A percentile compares a stretch with the other conserved stretches of the same genome.
Conservation (phyloP, 2,888 invertebrate genomes). For the Standfussiana lucernea region DNA sequence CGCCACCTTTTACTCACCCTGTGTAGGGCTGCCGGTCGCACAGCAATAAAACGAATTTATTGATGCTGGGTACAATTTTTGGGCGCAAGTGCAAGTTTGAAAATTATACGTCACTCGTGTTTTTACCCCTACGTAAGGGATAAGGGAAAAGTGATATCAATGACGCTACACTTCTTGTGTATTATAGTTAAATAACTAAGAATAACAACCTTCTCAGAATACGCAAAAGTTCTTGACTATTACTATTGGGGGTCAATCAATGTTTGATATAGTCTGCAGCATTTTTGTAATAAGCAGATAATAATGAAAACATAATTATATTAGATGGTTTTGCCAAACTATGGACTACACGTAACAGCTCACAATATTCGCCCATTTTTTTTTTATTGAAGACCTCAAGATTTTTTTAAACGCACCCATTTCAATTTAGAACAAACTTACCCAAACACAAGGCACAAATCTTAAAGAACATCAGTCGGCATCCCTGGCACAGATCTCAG, state of each 20-base stretch:
- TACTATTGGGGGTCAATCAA: not conserved
- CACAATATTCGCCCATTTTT: not conserved
- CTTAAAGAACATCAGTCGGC: conserved; percentile 24
- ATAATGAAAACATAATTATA: too few relatives aligned
- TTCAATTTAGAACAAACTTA: not conserved
- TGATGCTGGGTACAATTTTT: conserved; percentile 54
- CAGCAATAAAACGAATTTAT: conserved; percentile 68
- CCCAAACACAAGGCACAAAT: not conserved
- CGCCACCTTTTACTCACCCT: conserved; percentile 78
- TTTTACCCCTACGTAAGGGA: conserved; percentile 26
- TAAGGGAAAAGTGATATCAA: conserved; percentile 12
- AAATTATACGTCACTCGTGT: conserved; percentile 53
- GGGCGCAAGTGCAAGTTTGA: conserved; percentile 59
- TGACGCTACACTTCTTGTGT: not conserved
- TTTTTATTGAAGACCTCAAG: not conserved
- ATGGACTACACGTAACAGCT: not conserved
- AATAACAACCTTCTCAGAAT: too few relatives aligned
- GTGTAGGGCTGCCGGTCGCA: conserved; percentile 72
- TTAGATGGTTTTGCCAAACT: not conserved
- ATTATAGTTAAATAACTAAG: too few relatives aligned
- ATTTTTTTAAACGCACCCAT: not conserved
- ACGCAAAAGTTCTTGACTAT: not conserved
- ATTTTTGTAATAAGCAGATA: too few relatives aligned
- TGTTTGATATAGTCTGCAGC: not conserved
- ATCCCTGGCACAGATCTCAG: conserved; percentile 59